Evolutionary conservation across 2,888 invertebrate genomes (phyloP).

Genomic region (Crossocerus cetratus): DNA sequence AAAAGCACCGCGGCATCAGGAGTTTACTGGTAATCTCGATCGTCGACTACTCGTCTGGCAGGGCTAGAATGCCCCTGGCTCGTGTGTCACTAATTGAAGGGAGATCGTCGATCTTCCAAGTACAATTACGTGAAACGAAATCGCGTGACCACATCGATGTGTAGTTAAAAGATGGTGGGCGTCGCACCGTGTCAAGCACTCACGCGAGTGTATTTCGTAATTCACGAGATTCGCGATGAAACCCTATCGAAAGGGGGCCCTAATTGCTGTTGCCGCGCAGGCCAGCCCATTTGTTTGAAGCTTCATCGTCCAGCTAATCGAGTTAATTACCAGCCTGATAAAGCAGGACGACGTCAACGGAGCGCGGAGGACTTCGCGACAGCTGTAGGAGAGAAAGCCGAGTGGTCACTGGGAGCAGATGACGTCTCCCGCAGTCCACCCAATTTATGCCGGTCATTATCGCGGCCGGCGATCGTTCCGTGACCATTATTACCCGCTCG

Average conservation of each 20-base stretch:
- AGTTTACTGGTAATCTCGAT: neutral
- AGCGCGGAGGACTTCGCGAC: constrained; percentile 22
- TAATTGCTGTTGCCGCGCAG: constrained; percentile 45
- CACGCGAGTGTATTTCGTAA: constrained; percentile 39
- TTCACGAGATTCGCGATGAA: constrained; percentile 49
- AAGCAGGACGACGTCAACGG: constrained; percentile 30
- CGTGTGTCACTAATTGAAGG: constrained; percentile 36
- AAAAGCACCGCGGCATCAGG: neutral
- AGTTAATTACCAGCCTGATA: constrained; percentile 56
- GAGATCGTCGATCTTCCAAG: constrained; percentile 15
- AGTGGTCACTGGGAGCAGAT: constrained; percentile 35
- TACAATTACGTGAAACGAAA: neutral
- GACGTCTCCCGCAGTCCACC: constrained; percentile 31
- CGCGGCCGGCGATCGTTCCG: constrained; percentile 62
- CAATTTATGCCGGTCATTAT: constrained; percentile 69
- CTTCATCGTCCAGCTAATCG: constrained; percentile 55
- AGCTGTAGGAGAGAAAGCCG: constrained; percentile 10
- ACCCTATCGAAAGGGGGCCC: constrained; percentile 45
- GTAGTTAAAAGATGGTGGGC: constrained; percentile 14
- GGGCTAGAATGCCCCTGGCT: constrained; percentile 8
- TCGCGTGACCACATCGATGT: constrained; percentile 38
- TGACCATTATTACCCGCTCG: constrained; percentile 60
- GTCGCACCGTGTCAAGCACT: neutral
- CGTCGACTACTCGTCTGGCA: neutral
- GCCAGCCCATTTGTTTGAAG: constrained; percentile 47